phyloP scores from a whole-genome alignment of 2,888 invertebrate genomes.

The Leptinotarsa haldemani region DNA sequence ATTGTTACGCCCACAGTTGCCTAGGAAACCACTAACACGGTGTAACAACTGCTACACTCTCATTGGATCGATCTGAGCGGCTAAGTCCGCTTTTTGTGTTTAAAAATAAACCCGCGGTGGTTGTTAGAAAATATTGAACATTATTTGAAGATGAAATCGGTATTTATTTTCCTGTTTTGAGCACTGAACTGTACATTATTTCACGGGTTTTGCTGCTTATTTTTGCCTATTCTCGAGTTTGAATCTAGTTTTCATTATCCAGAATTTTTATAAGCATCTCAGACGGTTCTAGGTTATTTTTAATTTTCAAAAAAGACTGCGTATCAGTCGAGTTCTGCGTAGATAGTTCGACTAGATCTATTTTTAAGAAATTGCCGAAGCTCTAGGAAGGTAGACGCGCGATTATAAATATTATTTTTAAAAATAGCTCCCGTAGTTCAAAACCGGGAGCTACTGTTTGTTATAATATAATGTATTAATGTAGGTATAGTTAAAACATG shows the following conservation, averaged over 20 bases:
- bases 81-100: slow-evolving; percentile 26
- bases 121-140: neutral
- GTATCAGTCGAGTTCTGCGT: neutral
- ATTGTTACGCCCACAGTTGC: slow-evolving; percentile 58
- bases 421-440: slow-evolving; percentile 34
- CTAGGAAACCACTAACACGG: slow-evolving; percentile 57
- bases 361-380: slow-evolving; percentile 33
- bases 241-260: neutral
- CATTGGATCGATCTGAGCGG: slow-evolving; percentile 46
- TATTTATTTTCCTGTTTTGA: too few relatives aligned
- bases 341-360: slow-evolving; percentile 21
- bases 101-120: slow-evolving; percentile 5
- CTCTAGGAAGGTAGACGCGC: slow-evolving; percentile 22
- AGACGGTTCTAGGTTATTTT: neutral
- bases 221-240: neutral
- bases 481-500: neutral
- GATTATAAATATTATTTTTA: slow-evolving; percentile 31
- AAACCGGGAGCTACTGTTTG: slow-evolving; percentile 18
- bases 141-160: neutral
- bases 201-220: too few relatives aligned
- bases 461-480: slow-evolving; percentile 2
- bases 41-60: slow-evolving; percentile 35
- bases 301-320: slow-evolving; percentile 8
- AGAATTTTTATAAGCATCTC: neutral
- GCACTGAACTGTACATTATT: too few relatives aligned